These are phyloP conservation scores for Drosophila mimetica DNA, from an alignment of 2,888 invertebrate genomes.

Conservation along the genomic window DNA sequence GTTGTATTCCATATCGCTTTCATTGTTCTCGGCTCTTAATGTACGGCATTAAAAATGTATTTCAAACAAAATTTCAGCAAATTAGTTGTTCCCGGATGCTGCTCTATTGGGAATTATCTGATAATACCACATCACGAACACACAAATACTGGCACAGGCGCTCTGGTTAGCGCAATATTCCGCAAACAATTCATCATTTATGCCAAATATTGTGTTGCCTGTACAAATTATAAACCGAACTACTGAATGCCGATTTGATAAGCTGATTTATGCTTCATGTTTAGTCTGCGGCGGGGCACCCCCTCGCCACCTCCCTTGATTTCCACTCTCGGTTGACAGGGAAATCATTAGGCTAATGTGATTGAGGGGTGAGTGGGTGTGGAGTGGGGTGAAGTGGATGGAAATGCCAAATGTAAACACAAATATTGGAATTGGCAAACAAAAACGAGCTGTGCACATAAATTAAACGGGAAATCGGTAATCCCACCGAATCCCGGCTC, in stretches of 20 bases:
- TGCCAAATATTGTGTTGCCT: slow-evolving; percentile 40
- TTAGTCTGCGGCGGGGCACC: slow-evolving; percentile 33
- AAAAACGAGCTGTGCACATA: slow-evolving; percentile 35
- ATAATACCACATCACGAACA: slow-evolving; percentile 32
- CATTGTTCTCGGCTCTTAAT: background rate
- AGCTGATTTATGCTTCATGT: slow-evolving; percentile 63
- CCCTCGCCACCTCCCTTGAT: background rate
- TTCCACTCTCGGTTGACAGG: slow-evolving; percentile 46
- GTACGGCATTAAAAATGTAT: background rate
- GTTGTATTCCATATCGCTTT: background rate
- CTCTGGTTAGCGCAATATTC: background rate
- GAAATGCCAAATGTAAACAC: slow-evolving; percentile 56
- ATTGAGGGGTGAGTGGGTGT: slow-evolving; percentile 26
- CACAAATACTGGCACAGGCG: background rate
- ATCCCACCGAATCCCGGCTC: slow-evolving; percentile 36
- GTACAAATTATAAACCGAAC: slow-evolving; percentile 50
- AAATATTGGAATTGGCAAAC: slow-evolving; percentile 46
- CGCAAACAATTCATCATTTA: slow-evolving; percentile 47
- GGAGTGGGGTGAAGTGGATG: background rate
- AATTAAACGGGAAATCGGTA: slow-evolving; percentile 26
- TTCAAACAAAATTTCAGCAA: slow-evolving; percentile 9
- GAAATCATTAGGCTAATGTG: slow-evolving; percentile 75
- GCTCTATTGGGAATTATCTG: slow-evolving; percentile 26
- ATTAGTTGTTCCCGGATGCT: slow-evolving; percentile 1
- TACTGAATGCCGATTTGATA: slow-evolving; percentile 54